Base-by-base conservation (phyloP, 2,888 invertebrate species). In the Apocheima hispidaria region DNA sequence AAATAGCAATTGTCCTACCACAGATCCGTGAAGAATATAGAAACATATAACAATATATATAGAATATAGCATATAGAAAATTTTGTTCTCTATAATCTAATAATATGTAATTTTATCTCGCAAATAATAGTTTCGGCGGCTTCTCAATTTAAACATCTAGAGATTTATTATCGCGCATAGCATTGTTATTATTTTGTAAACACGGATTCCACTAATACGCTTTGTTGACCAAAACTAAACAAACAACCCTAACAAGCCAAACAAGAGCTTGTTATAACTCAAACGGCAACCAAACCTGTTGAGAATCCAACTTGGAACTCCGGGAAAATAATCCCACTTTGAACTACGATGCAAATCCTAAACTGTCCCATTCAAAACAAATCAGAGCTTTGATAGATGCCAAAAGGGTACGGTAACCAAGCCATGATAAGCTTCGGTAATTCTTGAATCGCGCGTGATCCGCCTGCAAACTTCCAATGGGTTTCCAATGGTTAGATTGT, bases 401-500 rank as follows among this genome's bases (percentile, higher is more conserved):
- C 48, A 23, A 50, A 28, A 46, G 46, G 46, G 46, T 46, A 1
- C 6, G 12, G 4, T 9, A 18, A 20, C 46, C 44, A 28, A 33
- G 46, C 12, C 18, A 33, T 46, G 46, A 30, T 35, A 49, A 53
- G 50, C 28, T 41, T 6, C 28, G 38, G 38, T 53, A 66, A 63
- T 46, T 63, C 60, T 56, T 41, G 55, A 38, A 33, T 33, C 10
- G 18, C 33, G 10, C 65, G 64, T 67, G 64, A 62, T 56, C 10
- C 33, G 69, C 59, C 44, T 63, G 5, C 36, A 30, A 49, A 49
- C 21, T 18, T 4, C 7, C 26, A 5, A 35, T 16, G n/a, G 26
- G 16, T 30, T 23, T 21, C 41, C 38, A 36, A 57, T 60, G 56
- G 21, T 33, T 52, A 36, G 44, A 52, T 63, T 60, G 64, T 59